phyloP scores from a whole-genome alignment of 1,140 invertebrate species.

The Cotesia chilonis region DNA sequence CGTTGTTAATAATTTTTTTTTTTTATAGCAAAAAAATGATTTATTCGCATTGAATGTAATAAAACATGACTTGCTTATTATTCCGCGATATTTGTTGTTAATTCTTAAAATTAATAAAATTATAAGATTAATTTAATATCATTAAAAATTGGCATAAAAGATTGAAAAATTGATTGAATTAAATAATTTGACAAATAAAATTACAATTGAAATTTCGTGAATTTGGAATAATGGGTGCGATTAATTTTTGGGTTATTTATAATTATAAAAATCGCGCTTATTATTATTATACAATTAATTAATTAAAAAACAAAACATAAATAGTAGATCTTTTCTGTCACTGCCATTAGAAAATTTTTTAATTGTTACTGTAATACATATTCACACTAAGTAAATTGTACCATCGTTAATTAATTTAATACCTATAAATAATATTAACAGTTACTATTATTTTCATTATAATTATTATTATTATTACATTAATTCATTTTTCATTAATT shows the following conservation, averaged over 20 bases:
- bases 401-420: constrained; percentile 31
- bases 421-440: constrained; percentile 13
- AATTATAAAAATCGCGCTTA: constrained; percentile 20
- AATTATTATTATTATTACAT: not conserved
- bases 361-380: constrained; percentile 39
- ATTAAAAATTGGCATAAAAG: constrained; percentile 1
- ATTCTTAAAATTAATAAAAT: not conserved
- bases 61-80: constrained; percentile 14
- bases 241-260: no score
- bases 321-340: constrained; percentile 48
- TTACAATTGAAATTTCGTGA: no score
- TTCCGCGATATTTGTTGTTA: constrained; percentile 5
- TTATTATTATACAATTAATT: constrained; percentile 9
- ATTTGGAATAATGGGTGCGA: not conserved
- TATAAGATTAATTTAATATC: not conserved
- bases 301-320: no score
- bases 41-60: no score
- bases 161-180: no score
- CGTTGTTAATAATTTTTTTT: not conserved
- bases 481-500: not conserved
- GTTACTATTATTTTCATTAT: not conserved
- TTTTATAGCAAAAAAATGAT: not conserved
- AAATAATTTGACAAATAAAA: no score
- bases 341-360: constrained; percentile 52
- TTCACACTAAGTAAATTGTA: constrained; percentile 37